These are phyloP conservation scores for Cantharis nigra DNA, from an alignment of 2,888 invertebrate genomes.

Conservation along the genomic window DNA sequence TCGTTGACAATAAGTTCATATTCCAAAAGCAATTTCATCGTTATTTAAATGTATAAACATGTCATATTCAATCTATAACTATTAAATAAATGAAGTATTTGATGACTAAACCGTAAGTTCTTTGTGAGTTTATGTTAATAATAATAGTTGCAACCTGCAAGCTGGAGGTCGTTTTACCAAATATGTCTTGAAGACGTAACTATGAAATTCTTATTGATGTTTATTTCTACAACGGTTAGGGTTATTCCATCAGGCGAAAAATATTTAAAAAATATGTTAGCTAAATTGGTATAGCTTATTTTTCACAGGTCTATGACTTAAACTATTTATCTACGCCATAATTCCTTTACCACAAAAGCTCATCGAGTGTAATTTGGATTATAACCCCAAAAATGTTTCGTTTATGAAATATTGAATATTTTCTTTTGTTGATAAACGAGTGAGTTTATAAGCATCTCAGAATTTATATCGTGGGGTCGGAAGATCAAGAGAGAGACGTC, in stretches of 20 bases:
- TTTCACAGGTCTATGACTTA: neutral
- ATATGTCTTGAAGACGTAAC: neutral
- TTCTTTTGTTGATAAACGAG: neutral
- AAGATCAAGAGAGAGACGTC: neutral
- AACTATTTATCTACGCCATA: neutral
- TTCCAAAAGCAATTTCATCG: conserved; percentile 18
- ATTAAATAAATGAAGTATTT: conserved; percentile 9
- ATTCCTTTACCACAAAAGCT: neutral
- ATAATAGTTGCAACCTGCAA: neutral
- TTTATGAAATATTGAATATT: neutral
- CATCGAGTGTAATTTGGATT: neutral
- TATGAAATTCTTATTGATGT: no score
- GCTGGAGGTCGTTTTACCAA: neutral
- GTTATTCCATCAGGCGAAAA: no score
- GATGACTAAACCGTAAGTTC: conserved; percentile 14
- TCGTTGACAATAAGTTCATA: conserved; percentile 13
- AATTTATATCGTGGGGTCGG: neutral
- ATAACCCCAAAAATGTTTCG: neutral
- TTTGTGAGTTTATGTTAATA: conserved; percentile 5
- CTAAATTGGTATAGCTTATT: neutral
- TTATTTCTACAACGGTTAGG: no score
- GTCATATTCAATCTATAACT: conserved; percentile 11
- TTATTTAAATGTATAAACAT: conserved; percentile 16
- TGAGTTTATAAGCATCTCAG: conserved; percentile 2
- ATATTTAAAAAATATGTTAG: no score